Evolutionary conservation across 2,888 invertebrate species (phyloP).

Genomic region (Leptinotarsa tumamoca): DNA sequence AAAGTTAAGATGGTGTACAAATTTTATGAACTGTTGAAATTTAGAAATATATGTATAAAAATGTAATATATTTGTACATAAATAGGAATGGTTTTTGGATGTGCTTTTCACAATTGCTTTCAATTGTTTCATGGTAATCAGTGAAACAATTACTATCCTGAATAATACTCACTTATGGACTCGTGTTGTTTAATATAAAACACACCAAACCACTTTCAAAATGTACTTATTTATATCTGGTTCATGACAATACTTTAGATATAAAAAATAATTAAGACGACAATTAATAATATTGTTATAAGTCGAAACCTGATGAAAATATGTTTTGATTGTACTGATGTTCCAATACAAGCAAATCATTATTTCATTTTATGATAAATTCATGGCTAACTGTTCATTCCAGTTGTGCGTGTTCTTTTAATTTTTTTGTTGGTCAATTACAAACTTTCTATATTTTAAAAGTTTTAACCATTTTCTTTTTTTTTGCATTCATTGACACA

Average conservation of each 20-base stretch:
- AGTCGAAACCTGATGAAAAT: conserved; percentile 46
- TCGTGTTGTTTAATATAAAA: conserved; percentile 46
- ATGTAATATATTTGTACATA: conserved; percentile 42
- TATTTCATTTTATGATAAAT: conserved; percentile 10
- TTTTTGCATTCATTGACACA: conserved; percentile 24
- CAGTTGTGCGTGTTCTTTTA: neutral
- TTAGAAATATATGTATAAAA: conserved; percentile 36
- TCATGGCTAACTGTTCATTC: conserved; percentile 4
- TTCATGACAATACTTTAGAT: conserved; percentile 68
- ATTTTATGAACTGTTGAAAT: conserved; percentile 39
- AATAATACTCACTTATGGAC: conserved; percentile 40
- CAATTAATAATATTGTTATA: conserved; percentile 63
- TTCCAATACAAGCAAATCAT: conserved; percentile 13
- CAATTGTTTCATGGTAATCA: conserved; percentile 24
- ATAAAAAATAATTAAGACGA: conserved; percentile 62
- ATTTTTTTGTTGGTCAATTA: neutral
- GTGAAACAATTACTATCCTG: conserved; percentile 32
- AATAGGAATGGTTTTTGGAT: conserved; percentile 38
- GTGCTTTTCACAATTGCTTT: conserved; percentile 41
- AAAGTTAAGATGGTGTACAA: conserved; percentile 35
- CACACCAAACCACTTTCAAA: conserved; percentile 46
- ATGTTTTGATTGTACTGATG: conserved; percentile 50
- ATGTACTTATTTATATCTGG: conserved; percentile 60
- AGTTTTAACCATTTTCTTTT: neutral
- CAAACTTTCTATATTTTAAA: neutral